Evolutionary conservation across 2,113 vertebrate genomes (phyloP).

Genomic region (Notarius lentiginosus): DNA sequence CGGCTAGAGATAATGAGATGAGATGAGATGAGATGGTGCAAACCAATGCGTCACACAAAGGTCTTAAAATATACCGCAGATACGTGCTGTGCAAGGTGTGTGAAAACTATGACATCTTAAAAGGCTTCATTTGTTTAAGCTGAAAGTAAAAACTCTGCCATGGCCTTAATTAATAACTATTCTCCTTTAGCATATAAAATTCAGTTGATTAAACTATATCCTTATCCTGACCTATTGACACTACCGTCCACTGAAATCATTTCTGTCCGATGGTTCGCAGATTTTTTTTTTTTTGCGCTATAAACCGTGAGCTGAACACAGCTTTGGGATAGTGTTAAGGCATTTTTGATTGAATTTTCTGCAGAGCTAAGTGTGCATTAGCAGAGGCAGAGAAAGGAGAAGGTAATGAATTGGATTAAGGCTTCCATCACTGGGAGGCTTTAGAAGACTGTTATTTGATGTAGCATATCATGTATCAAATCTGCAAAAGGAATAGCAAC

Average conservation of each 20-base stretch:
- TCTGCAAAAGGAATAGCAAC: conserved; percentile 33
- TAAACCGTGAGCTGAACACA: conserved; percentile 16
- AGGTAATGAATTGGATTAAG: conserved; percentile 48
- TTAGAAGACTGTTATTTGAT: conserved; percentile 31
- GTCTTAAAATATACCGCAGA: background rate
- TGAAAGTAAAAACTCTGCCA: background rate
- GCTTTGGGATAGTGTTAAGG: conserved; percentile 36
- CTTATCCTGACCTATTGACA: conserved; percentile 17
- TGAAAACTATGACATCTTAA: background rate
- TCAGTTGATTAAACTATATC: background rate
- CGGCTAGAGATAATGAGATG: too few species aligned
- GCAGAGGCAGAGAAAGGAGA: conserved; percentile 32
- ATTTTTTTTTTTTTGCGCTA: background rate
- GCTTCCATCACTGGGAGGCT: conserved; percentile 45
- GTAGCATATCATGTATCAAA: conserved; percentile 46
- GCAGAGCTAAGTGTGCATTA: conserved; percentile 47
- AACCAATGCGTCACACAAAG: background rate
- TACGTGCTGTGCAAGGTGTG: too few species aligned
- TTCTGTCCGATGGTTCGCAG: background rate
- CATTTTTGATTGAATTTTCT: conserved; percentile 44
- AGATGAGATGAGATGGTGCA: background rate
- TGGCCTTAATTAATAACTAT: background rate
- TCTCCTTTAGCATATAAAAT: background rate
- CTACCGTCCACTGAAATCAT: conserved; percentile 17
- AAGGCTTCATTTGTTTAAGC: background rate